Evolutionary conservation across 2,113 vertebrate genomes (phyloP).

Genomic region (Malurus alboscapulatus): DNA sequence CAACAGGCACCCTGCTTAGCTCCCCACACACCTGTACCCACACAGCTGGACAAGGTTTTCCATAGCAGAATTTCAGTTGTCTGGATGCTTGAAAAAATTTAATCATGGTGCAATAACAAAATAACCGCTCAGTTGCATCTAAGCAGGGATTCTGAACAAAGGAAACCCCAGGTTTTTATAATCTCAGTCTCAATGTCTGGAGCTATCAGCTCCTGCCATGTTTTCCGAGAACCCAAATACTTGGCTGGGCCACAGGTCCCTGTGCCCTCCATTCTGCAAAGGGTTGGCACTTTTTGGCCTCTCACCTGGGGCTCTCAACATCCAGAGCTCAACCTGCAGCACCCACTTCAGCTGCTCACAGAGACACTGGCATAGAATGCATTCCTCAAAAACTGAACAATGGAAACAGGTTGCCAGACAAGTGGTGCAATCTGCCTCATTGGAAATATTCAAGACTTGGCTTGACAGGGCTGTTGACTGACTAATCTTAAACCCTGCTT

Average conservation of each 20-base stretch:
- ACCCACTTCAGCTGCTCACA: background rate
- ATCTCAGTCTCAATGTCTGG: background rate
- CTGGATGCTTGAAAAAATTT: background rate
- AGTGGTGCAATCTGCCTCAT: background rate
- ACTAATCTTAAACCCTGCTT: background rate
- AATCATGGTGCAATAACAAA: background rate
- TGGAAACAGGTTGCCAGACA: background rate
- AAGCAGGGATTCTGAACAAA: background rate
- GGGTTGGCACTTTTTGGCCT: background rate
- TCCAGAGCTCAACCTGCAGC: background rate
- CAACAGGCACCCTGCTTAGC: accelerated
- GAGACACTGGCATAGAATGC: background rate
- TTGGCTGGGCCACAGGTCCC: background rate
- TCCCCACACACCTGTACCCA: background rate
- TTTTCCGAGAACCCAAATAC: accelerated
- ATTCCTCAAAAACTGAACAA: background rate
- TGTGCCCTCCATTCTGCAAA: background rate
- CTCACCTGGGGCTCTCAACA: accelerated
- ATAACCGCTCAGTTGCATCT: background rate
- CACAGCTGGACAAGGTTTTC: background rate
- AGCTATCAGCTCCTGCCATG: background rate
- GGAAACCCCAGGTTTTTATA: accelerated
- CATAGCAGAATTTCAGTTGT: background rate
- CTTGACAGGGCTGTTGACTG: background rate
- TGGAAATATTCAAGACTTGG: background rate